Evolutionary conservation across 1,140 invertebrate species (phyloP).

Genomic region (Heliconius hewitsoni): DNA sequence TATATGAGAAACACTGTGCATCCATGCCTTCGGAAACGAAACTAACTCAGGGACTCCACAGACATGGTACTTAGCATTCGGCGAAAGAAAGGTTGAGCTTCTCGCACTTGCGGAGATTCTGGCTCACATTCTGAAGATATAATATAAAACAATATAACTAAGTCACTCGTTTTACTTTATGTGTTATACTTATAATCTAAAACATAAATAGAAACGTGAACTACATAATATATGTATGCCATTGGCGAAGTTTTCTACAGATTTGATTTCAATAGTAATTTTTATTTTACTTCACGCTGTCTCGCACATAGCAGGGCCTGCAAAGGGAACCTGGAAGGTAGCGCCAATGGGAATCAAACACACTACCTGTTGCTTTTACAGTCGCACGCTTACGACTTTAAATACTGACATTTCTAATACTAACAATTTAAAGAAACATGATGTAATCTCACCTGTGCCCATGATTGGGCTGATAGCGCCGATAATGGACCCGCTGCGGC

Average conservation of each 20-base stretch:
- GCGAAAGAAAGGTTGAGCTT: constrained; percentile 53
- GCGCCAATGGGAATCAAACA: no score
- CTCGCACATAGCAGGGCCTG: no score
- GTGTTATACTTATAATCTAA: background rate
- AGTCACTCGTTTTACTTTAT: background rate
- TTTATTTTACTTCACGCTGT: no score
- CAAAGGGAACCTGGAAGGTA: no score
- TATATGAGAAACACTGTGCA: background rate
- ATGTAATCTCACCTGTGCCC: constrained; percentile 70
- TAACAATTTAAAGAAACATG: background rate
- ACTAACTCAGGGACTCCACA: constrained; percentile 70
- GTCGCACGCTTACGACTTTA: background rate
- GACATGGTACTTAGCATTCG: constrained; percentile 76
- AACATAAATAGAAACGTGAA: background rate
- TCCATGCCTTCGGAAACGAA: constrained; percentile 1
- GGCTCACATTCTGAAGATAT: constrained; percentile 49
- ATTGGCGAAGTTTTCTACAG: no score
- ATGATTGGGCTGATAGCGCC: constrained; percentile 79
- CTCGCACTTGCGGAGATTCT: constrained; percentile 44
- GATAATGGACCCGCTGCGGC: constrained; percentile 78
- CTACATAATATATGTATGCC: no score
- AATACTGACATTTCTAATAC: background rate
- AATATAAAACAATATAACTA: constrained; percentile 15
- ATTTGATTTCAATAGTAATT: no score
- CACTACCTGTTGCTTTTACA: no score